Evolutionary conservation across 2,113 vertebrate species (phyloP).

Genomic region (Triplophysa siluroides): DNA sequence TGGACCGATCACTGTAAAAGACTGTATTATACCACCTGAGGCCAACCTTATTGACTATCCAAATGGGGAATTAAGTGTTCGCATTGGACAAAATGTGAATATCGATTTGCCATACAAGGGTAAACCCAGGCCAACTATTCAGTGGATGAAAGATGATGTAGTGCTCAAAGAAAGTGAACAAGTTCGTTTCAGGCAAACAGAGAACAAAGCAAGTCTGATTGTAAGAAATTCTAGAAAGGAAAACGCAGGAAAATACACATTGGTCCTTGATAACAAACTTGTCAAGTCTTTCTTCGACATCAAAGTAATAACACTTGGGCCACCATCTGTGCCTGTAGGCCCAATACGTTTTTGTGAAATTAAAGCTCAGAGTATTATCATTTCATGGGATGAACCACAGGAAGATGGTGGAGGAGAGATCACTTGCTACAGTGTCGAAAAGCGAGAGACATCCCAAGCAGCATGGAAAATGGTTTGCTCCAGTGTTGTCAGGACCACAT

Average conservation of each 20-base stretch:
- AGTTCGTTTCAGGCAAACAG: slow-evolving; percentile 90
- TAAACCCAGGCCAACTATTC: slow-evolving; percentile 90
- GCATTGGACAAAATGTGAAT: slow-evolving; percentile 92
- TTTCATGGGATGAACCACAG: slow-evolving; percentile 91
- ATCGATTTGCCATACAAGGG: slow-evolving; percentile 93
- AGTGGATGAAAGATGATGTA: slow-evolving; percentile 92
- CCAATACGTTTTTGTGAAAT: slow-evolving; percentile 93
- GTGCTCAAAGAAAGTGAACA: slow-evolving; percentile 93
- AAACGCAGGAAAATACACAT: slow-evolving; percentile 90
- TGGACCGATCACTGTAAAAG: slow-evolving; percentile 90
- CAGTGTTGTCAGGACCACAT: slow-evolving; percentile 88
- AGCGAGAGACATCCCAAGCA: slow-evolving; percentile 92
- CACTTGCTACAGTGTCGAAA: slow-evolving; percentile 95
- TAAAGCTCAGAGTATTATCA: slow-evolving; percentile 90
- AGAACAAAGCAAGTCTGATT: slow-evolving; percentile 88
- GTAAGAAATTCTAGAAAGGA: slow-evolving; percentile 94
- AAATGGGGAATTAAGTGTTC: slow-evolving; percentile 86
- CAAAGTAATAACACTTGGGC: slow-evolving; percentile 86
- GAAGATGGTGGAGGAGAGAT: slow-evolving; percentile 95
- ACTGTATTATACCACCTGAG: slow-evolving; percentile 88
- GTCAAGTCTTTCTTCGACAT: slow-evolving; percentile 87
- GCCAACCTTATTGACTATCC: slow-evolving; percentile 89
- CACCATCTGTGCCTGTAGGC: slow-evolving; percentile 89
- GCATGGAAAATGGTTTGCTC: slow-evolving; percentile 98
- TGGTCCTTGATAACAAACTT: slow-evolving; percentile 90